Base-by-base conservation (phyloP, 2,113 vertebrate genomes). In the Vulpes ferrilata region DNA sequence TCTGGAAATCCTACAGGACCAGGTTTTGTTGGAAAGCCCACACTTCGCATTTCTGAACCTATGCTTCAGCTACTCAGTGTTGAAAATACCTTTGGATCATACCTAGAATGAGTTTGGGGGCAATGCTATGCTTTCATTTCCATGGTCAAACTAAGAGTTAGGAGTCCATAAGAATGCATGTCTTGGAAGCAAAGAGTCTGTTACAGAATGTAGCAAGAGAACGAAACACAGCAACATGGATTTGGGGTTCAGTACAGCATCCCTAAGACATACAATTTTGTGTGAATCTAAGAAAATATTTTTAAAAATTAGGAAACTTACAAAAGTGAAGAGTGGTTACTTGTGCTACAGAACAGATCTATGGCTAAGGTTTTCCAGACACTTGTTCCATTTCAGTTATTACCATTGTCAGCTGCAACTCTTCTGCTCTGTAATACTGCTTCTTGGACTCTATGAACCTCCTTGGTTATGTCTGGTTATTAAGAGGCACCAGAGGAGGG, bases 221-320 rank as follows among this genome's bases (percentile, higher is more conserved):
- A 84, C 20, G n/a, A 76, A 55, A 60, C 23, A 11, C 23, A 82
- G 20, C 2, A 27, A 48, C 35, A 3, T 53, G 51, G 10, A 64
- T 48, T 64, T 57, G 0, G n/a, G 32, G 4, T 38, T 80, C n/a
- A 57, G 32, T 30, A 7, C 11, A 20, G 12, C 76, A 22, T 32
- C 51, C 10, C 25, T 85, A 74, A 97, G 30, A 38, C 16, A 48
- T 6, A 83, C 79, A 22, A 73, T 62, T 95, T 17, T 80, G 27
- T 83, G 38, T 76, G 60, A 38, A 12, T 85, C 35, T 91, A 93
- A 85, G 32, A 53, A 96, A 96, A 80, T 51, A 25, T 89, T 53
- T 91, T 73, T 6, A 35, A 81, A 78, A 73, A 83, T 43, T 43
- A 51, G 22, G 82, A 82, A n/a, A 17, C 19, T 55, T 60, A 62